phyloP scores from a whole-genome alignment of 2,113 vertebrate genomes.

The Cnemophilus loriae region DNA sequence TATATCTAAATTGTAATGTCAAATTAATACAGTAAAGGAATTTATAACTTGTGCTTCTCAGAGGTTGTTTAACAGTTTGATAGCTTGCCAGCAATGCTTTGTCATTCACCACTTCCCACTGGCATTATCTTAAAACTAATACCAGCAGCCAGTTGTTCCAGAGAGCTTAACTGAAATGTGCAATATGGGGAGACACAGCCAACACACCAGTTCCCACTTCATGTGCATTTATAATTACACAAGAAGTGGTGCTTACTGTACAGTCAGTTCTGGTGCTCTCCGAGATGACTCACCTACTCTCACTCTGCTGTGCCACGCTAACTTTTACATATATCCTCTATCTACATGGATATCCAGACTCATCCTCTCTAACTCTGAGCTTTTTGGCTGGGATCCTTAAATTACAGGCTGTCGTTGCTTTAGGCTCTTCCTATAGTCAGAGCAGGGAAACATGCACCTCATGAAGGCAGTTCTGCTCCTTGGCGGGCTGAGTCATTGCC shows the following conservation, averaged over 20 bases:
- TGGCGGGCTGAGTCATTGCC: not conserved
- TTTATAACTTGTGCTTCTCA: not conserved
- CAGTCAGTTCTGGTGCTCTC: not conserved
- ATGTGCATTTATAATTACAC: not conserved
- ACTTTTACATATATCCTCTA: not conserved
- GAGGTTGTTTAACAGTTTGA: not conserved
- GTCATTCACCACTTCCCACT: not conserved
- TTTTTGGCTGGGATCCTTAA: not conserved
- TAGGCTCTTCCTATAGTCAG: not conserved
- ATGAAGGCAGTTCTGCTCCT: not conserved
- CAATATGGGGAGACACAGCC: not conserved
- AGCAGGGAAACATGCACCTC: not conserved
- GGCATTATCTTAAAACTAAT: not conserved
- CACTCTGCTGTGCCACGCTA: rapidly evolving
- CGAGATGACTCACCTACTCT: not conserved
- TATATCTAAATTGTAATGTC: not conserved
- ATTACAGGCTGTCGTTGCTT: not conserved
- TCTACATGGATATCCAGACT: not conserved
- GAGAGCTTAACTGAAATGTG: not conserved
- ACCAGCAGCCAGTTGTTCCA: not conserved
- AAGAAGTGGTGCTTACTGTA: not conserved
- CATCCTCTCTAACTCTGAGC: not conserved
- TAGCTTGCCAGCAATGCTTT: not conserved
- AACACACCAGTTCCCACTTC: not conserved
- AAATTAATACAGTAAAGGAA: not conserved